A percentile compares a stretch with the other conserved stretches of the same genome.
phyloP scores from a whole-genome alignment of 2,888 invertebrate species.

The Glaucopsyche alexis region DNA sequence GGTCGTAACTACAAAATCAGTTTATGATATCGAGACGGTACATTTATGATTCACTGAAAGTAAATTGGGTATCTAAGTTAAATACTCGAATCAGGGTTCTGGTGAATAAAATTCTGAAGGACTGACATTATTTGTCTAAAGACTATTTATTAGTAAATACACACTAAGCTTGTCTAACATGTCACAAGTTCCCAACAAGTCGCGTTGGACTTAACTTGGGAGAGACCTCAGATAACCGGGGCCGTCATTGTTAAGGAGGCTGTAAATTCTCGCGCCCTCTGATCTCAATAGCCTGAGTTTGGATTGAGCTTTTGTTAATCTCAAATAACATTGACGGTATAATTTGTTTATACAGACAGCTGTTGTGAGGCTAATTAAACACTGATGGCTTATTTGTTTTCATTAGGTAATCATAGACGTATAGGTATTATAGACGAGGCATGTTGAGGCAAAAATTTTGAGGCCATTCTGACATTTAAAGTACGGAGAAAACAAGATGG shows the following conservation, averaged over 20 bases:
- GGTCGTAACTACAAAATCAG: no score
- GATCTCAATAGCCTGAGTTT: slow-evolving; percentile 53
- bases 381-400: neutral
- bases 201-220: slow-evolving; percentile 37
- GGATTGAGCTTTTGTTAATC: slow-evolving; percentile 49
- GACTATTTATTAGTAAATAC: neutral
- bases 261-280: slow-evolving; percentile 53
- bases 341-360: slow-evolving; percentile 41
- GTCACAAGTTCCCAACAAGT: slow-evolving; percentile 17
- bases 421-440: no score
- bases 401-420: no score
- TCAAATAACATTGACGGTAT: slow-evolving; percentile 34
- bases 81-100: no score
- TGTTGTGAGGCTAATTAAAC: neutral
- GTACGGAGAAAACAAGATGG: no score
- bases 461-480: no score
- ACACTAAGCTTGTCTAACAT: neutral
- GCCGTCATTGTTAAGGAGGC: slow-evolving; percentile 51
- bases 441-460: no score
- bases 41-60: no score
- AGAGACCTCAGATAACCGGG: slow-evolving; percentile 32
- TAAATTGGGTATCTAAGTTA: no score
- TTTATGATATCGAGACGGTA: no score
- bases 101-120: no score
- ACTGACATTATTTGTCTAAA: neutral